Conservation (phyloP, 2,888 invertebrate genomes). For the Cyrtodaria siliqua region DNA sequence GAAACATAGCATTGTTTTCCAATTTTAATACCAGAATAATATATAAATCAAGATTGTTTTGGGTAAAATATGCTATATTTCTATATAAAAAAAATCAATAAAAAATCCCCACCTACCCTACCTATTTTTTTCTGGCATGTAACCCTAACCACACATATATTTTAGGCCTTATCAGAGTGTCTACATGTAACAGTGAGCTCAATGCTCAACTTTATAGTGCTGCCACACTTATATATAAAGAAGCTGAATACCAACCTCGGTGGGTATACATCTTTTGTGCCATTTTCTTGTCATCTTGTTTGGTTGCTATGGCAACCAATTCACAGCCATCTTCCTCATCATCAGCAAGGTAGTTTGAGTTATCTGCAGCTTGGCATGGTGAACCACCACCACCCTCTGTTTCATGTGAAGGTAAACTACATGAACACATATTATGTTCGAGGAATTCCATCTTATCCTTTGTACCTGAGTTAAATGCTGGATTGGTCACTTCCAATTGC, state of each 20-base stretch:
- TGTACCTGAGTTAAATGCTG: neutral
- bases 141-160: neutral
- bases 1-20: too few species aligned
- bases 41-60: too few species aligned
- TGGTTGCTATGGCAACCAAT: slow-evolving; percentile 11
- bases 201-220: too few species aligned
- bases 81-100: neutral
- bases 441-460: too few species aligned
- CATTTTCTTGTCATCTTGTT: neutral
- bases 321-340: slow-evolving; percentile 29
- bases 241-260: slow-evolving; percentile 22
- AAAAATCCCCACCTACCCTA: too few species aligned
- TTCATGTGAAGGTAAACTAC: neutral
- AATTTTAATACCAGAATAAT: too few species aligned
- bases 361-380: neutral
- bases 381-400: neutral
- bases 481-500: neutral
- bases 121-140: too few species aligned
- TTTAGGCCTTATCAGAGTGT: neutral
- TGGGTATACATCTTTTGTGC: slow-evolving; percentile 10
- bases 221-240: neutral
- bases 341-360: slow-evolving; percentile 36
- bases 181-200: too few species aligned
- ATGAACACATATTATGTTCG: too few species aligned
- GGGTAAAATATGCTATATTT: too few species aligned